Evolutionary conservation across 2,888 invertebrate genomes (phyloP).

Genomic region (Leptopilina myrica): DNA sequence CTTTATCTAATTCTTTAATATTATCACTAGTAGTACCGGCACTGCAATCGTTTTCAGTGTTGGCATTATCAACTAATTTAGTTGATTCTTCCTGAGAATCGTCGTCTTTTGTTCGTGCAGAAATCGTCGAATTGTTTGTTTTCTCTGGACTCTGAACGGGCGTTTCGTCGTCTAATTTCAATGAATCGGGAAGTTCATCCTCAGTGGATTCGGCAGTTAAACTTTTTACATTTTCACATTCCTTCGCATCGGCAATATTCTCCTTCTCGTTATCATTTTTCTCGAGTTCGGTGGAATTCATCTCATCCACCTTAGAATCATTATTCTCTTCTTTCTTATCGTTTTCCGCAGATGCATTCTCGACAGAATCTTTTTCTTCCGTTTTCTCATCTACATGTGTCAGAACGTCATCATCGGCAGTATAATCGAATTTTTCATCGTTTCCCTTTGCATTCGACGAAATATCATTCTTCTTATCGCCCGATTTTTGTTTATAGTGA

Average conservation of each 20-base stretch:
- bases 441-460: slow-evolving; percentile 23
- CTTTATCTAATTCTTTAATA: slow-evolving; percentile 47
- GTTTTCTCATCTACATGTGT: no score
- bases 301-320: background rate
- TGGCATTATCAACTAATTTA: slow-evolving; percentile 15
- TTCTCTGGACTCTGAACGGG: background rate
- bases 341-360: background rate
- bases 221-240: background rate
- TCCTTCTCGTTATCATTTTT: slow-evolving; percentile 24
- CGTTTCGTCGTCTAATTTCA: background rate
- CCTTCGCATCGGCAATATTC: background rate
- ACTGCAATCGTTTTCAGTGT: background rate
- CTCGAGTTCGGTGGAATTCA: background rate
- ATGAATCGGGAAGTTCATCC: background rate
- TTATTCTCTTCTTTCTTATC: no score
- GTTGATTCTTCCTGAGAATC: slow-evolving; percentile 33
- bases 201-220: background rate
- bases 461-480: background rate
- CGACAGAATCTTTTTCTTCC: background rate
- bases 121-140: background rate
- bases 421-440: background rate
- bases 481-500: slow-evolving; percentile 1
- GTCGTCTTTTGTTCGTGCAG: slow-evolving; percentile 11
- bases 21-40: background rate
- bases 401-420: background rate